A percentile compares a stretch with the other conserved stretches of the same genome.
Evolutionary conservation across 2,113 vertebrate species (phyloP).

Genomic region (Microtus ochrogaster): DNA sequence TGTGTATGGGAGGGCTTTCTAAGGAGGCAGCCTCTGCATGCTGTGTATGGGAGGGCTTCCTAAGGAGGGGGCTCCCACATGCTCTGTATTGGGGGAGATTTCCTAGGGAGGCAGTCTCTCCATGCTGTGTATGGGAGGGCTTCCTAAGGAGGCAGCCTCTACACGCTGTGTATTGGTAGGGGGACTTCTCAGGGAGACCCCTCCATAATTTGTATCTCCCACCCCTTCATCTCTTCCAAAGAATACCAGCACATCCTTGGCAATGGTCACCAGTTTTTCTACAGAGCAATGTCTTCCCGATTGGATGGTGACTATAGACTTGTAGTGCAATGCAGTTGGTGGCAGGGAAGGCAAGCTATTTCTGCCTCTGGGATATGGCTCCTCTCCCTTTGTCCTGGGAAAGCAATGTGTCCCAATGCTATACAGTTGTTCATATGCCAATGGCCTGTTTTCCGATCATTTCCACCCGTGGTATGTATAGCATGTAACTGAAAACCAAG

Average conservation of each 20-base stretch:
- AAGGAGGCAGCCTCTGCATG: too few relatives aligned
- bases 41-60: not conserved
- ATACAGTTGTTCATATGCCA: slow-evolving; percentile 52
- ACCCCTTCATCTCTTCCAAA: not conserved
- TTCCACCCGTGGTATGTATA: slow-evolving; percentile 48
- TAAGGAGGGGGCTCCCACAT: too few relatives aligned
- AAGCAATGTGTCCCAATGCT: not conserved
- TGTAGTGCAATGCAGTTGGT: not conserved
- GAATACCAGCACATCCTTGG: not conserved
- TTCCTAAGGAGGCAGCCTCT: too few relatives aligned
- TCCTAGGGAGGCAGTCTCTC: not conserved
- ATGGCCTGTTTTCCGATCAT: slow-evolving; percentile 48
- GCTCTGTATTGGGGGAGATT: too few relatives aligned
- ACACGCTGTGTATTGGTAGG: too few relatives aligned
- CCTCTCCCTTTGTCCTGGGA: slow-evolving; percentile 20
- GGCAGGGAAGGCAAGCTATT: not conserved
- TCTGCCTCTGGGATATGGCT: slow-evolving; percentile 38
- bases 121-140: too few relatives aligned
- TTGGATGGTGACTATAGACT: not conserved
- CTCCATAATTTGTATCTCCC: not conserved
- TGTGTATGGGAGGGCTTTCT: not conserved
- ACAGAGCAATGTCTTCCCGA: not conserved
- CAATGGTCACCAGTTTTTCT: not conserved
- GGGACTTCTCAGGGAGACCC: not conserved
- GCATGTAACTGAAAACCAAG: slow-evolving; percentile 68